These are phyloP conservation scores for Centropus bengalensis DNA, from an alignment of 2,113 vertebrate genomes.

Conservation along the genomic window DNA sequence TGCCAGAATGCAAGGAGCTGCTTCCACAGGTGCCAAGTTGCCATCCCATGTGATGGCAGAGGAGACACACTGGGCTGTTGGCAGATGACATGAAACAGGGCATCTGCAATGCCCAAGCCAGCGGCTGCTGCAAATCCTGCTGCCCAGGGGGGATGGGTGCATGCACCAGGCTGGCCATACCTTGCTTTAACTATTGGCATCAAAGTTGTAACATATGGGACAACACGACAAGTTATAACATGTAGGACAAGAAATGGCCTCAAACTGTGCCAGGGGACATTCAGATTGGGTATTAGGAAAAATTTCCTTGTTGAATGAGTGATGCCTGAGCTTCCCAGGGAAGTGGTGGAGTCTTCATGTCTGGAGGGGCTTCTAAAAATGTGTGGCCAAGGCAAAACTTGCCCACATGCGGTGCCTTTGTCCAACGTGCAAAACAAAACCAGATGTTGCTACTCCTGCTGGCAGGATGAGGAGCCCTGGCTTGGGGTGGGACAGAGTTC, in stretches of 20 bases:
- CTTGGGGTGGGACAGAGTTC: not conserved
- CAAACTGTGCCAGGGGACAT: too few species aligned
- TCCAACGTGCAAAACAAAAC: not conserved
- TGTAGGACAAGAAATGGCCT: too few species aligned
- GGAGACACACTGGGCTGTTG: not conserved
- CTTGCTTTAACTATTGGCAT: not conserved
- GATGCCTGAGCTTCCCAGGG: too few species aligned
- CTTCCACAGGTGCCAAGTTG: not conserved
- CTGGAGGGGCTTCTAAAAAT: too few species aligned
- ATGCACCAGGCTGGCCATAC: too few species aligned
- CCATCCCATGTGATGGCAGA: rapidly evolving
- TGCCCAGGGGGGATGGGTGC: not conserved
- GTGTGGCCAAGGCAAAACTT: not conserved
- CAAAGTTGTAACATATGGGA: too few species aligned
- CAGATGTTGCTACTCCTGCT: not conserved
- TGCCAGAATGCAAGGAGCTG: not conserved
- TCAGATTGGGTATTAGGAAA: too few species aligned
- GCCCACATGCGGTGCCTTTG: not conserved
- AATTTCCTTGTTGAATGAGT: too few species aligned
- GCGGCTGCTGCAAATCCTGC: not conserved
- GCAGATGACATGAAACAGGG: not conserved
- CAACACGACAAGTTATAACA: too few species aligned
- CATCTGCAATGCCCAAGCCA: not conserved
- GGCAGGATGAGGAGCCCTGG: not conserved
- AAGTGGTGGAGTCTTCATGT: too few species aligned